Percentiles rank a stretch among this genome's conserved stretches.
These are phyloP conservation scores for Tipula confusa DNA, from an alignment of 2,888 invertebrate species.

Conservation along the genomic window DNA sequence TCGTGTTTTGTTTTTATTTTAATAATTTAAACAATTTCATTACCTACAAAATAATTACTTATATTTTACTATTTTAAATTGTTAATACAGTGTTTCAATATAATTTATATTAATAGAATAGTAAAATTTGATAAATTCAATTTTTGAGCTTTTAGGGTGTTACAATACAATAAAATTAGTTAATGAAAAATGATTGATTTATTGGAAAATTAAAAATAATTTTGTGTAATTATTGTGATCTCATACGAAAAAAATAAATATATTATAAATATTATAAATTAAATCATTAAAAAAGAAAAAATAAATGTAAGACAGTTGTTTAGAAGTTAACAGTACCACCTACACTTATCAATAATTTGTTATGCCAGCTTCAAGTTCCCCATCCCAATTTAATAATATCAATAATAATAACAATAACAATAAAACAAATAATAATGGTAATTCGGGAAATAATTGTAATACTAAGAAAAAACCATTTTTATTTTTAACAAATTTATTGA, in stretches of 20 bases:
- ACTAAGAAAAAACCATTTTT: slow-evolving; percentile 32
- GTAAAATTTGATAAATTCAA: background rate
- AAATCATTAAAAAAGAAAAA: background rate
- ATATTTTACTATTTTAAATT: background rate
- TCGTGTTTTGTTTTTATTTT: background rate
- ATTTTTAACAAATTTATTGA: slow-evolving; percentile 34
- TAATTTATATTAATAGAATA: background rate
- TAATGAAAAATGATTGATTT: background rate
- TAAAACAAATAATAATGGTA: slow-evolving; percentile 26
- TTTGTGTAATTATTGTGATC: background rate
- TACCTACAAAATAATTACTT: background rate
- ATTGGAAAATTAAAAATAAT: background rate
- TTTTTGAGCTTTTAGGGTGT: background rate
- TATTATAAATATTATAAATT: background rate
- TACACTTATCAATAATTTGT: background rate
- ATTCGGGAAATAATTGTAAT: slow-evolving; percentile 21
- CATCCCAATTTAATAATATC: slow-evolving; percentile 27
- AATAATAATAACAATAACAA: background rate
- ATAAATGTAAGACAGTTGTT: too few species aligned
- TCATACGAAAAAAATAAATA: background rate
- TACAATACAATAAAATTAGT: background rate
- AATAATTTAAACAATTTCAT: background rate
- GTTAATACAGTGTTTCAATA: background rate
- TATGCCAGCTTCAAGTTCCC: slow-evolving; percentile 30
- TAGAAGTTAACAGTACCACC: background rate